Evolutionary conservation across 2,888 invertebrate species (phyloP), one percentile per base, ranked within the genome.

Genomic region (Polymixis flavicincta): DNA sequence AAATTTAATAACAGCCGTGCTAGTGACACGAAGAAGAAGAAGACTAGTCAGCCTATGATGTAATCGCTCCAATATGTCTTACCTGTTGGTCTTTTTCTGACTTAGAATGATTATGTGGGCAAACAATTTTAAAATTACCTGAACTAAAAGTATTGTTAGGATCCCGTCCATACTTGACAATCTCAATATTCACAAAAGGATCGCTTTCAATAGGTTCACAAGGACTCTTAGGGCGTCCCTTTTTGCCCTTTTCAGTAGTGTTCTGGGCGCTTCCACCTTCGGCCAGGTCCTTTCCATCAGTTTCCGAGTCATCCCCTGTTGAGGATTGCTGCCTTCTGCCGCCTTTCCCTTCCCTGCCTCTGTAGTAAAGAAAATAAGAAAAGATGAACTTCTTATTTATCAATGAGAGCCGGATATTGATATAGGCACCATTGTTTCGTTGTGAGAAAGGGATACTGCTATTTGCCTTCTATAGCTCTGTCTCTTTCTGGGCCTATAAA

Each of bases 91-190:
- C n/a, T n/a, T n/a, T n/a, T n/a, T n/a, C n/a, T n/a, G n/a, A n/a
- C n/a, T n/a, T n/a, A n/a, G n/a, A n/a, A n/a, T n/a, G n/a, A n/a
- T n/a, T n/a, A n/a, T n/a, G n/a, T n/a, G n/a, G 19, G 50, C 19
- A 8, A 50, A 50, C 8, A 0, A 19, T 50, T 50, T 50, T 19
- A 50, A 50, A 11, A 60, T 90, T 90, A 96, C 96, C 98, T 68
- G 98, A 97, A 82, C 98, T 98, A 91, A 97, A 98, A 11, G 97
- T 97, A 22, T 97, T 97, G 74, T 98, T 98, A 5, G 97, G 97
- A 89, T 98, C 97, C 55, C 97, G 96, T 32, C 98, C 98, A 74
- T 97, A 97, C 85, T 98, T 97, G 2, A 98, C 96, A 60, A 98
- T 97, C 82, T 98, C 98, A 22, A 98, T 97, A 83, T 97, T 97